Percentiles rank a stretch among this genome's conserved stretches.
Evolutionary conservation across 2,113 vertebrate genomes (phyloP).

Genomic region (Theristicus caerulescens): DNA sequence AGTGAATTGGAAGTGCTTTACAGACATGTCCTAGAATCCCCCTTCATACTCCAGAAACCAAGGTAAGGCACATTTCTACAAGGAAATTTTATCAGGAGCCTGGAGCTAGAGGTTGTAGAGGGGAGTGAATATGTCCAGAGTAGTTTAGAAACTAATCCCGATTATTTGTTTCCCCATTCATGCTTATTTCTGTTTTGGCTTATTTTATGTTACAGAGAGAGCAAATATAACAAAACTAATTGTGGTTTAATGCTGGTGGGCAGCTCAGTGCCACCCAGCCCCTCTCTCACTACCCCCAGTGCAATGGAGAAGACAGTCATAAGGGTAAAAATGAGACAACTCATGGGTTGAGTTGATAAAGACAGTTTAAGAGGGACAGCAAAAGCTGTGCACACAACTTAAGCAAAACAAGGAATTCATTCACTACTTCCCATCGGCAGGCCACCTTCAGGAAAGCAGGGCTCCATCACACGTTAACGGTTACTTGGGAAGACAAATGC

Average conservation of each 20-base stretch:
- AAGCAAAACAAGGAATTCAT: background rate
- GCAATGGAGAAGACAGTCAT: background rate
- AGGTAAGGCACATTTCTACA: background rate
- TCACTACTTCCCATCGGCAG: background rate
- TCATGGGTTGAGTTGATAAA: background rate
- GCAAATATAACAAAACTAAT: background rate
- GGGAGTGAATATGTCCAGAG: background rate
- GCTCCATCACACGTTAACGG: background rate
- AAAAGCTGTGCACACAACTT: background rate
- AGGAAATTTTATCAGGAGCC: background rate
- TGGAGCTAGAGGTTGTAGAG: background rate
- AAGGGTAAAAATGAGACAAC: background rate
- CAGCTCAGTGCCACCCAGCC: background rate
- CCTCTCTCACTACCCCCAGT: background rate
- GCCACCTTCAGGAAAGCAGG: background rate
- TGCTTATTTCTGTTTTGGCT: background rate
- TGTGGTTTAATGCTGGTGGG: background rate
- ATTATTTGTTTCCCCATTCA: background rate
- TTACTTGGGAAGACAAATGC: background rate
- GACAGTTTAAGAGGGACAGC: background rate
- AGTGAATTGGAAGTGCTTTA: background rate
- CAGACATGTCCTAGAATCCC: background rate
- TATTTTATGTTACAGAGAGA: background rate
- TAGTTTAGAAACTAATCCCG: background rate
- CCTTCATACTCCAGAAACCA: background rate